Conservation (phyloP, 2,113 vertebrate genomes). For the Thamnaconus septentrionalis region DNA sequence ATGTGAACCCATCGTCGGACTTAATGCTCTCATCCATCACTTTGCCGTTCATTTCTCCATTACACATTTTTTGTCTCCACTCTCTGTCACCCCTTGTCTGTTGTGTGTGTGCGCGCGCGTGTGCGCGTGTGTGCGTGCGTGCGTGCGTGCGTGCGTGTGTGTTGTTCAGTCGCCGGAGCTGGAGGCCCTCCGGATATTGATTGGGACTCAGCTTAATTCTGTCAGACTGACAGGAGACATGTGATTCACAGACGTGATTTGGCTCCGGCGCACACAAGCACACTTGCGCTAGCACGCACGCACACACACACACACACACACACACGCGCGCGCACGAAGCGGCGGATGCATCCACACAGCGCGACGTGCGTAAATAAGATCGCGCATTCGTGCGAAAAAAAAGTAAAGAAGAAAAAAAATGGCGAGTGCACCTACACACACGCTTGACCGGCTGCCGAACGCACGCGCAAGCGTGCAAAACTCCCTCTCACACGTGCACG, state of each 20-base stretch:
- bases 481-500: background rate
- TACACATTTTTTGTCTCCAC: constrained; percentile 18
- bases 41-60: constrained; percentile 32
- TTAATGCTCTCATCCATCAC: constrained; percentile 21
- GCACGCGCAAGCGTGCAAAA: background rate
- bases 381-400: constrained; percentile 29
- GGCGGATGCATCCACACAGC: constrained; percentile 11
- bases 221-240: constrained; percentile 64
- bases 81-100: constrained; percentile 21
- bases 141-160: constrained; percentile 35
- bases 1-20: constrained; percentile 14
- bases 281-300: constrained; percentile 11
- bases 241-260: constrained; percentile 60
- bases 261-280: constrained; percentile 24
- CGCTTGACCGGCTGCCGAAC: background rate
- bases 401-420: background rate
- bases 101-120: constrained; percentile 31
- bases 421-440: background rate
- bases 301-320: background rate
- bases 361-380: constrained; percentile 18
- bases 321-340: background rate
- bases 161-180: constrained; percentile 38
- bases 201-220: constrained; percentile 61
- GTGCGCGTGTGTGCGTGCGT: constrained; percentile 23
- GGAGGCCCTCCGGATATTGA: constrained; percentile 64